Percentiles rank a stretch among this genome's conserved stretches.
Conservation (phyloP, 2,797 vertebrate species). For the Pipistrellus kuhlii region DNA sequence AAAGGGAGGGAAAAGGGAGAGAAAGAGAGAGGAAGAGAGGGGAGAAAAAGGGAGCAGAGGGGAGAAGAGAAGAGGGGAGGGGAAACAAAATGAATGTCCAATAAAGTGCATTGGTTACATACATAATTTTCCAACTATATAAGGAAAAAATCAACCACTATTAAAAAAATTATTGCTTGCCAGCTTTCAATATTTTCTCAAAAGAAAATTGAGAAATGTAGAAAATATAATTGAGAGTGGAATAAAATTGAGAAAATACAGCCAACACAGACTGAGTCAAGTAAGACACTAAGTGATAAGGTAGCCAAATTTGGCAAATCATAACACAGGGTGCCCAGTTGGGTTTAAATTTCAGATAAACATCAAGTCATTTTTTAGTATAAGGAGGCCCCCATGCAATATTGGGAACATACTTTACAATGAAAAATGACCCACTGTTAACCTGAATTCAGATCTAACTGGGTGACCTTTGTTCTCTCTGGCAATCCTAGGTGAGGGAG, state of each 20-base stretch:
- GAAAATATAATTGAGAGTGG: neutral
- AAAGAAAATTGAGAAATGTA: neutral
- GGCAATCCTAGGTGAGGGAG: neutral
- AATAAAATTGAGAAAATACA: neutral
- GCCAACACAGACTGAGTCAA: neutral
- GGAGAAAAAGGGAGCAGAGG: too few relatives aligned
- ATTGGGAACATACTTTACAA: neutral
- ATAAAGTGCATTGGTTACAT: neutral
- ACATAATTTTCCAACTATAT: neutral
- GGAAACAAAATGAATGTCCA: neutral
- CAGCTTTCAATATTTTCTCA: neutral
- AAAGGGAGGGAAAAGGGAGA: neutral
- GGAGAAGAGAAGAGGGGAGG: too few relatives aligned
- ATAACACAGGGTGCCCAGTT: neutral
- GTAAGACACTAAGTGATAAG: neutral
- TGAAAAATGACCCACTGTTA: neutral
- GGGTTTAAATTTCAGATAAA: neutral
- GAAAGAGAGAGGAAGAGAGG: too few relatives aligned
- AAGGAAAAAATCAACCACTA: neutral
- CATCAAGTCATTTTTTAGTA: neutral
- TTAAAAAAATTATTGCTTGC: neutral
- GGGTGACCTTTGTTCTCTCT: neutral
- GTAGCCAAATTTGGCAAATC: neutral
- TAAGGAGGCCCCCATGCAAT: neutral
- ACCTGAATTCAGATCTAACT: neutral